Conservation (phyloP, 2,888 invertebrate species). For the Arctia plantaginis region DNA sequence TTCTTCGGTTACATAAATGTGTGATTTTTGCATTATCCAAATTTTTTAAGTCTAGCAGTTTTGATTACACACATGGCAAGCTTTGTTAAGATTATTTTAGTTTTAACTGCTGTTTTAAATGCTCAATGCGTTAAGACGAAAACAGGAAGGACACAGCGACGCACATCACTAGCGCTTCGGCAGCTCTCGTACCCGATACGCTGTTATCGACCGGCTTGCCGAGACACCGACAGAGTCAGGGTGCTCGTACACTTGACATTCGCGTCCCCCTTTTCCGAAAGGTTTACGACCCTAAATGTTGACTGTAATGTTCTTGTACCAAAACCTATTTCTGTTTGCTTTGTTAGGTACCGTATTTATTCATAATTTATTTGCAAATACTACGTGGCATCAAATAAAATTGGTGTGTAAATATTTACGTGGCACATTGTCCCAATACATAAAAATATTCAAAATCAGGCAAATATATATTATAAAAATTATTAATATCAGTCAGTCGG, state of each 20-base stretch:
- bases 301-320: conserved; percentile 16
- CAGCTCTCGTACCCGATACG: conserved; percentile 29
- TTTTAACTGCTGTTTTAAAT: no score
- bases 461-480: no score
- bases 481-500: neutral
- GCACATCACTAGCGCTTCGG: conserved; percentile 13
- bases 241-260: conserved; percentile 79
- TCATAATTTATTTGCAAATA: neutral
- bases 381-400: neutral
- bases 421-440: neutral
- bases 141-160: neutral
- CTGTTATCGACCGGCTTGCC: conserved; percentile 62
- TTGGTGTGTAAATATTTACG: neutral
- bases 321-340: neutral
- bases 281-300: conserved; percentile 57
- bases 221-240: conserved; percentile 47
- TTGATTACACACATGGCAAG: neutral
- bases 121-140: neutral
- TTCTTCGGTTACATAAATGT: no score
- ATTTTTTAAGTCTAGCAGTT: neutral
- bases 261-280: conserved; percentile 54
- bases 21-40: no score
- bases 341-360: neutral
- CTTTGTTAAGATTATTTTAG: neutral
- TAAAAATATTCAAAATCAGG: neutral